phyloP scores from a whole-genome alignment of 2,888 invertebrate genomes.

The Ellobium chinense region DNA sequence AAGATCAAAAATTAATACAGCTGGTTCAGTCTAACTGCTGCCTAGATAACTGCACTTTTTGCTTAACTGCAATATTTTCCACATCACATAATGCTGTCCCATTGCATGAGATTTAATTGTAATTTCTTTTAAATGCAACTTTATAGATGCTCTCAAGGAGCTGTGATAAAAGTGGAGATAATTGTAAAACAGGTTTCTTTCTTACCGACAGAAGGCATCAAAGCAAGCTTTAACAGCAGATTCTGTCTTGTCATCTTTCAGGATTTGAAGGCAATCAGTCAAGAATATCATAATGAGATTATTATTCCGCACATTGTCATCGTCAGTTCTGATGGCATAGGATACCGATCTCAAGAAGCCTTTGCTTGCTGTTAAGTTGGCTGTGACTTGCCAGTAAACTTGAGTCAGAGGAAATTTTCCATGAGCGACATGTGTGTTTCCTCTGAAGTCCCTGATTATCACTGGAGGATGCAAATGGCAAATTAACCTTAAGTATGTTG shows the following conservation, averaged over 20 bases:
- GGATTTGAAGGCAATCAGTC: constrained; percentile 44
- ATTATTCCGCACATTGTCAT: constrained; percentile 44
- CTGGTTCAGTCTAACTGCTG: too few relatives aligned
- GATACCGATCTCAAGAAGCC: constrained; percentile 37
- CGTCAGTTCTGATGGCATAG: constrained; percentile 61
- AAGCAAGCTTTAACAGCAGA: constrained; percentile 22
- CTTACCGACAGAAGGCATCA: constrained; percentile 46
- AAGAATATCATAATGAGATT: constrained; percentile 58
- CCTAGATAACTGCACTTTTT: too few relatives aligned
- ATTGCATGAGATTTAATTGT: too few relatives aligned
- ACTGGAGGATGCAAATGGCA: constrained; percentile 33
- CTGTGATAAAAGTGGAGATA: too few relatives aligned
- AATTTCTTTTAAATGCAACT: too few relatives aligned
- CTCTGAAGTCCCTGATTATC: constrained; percentile 12
- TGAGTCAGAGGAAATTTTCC: constrained; percentile 58
- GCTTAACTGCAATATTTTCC: too few relatives aligned
- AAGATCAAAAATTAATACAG: too few relatives aligned
- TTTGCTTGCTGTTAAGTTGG: constrained; percentile 56
- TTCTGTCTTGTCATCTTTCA: background rate
- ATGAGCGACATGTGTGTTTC: constrained; percentile 37
- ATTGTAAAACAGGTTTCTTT: background rate
- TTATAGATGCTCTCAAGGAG: too few relatives aligned
- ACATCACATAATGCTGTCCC: too few relatives aligned
- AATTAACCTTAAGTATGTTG: too few relatives aligned
- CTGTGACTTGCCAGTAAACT: constrained; percentile 63